These are phyloP conservation scores for Automeris io DNA, from an alignment of 2,888 invertebrate genomes.

Conservation along the genomic window DNA sequence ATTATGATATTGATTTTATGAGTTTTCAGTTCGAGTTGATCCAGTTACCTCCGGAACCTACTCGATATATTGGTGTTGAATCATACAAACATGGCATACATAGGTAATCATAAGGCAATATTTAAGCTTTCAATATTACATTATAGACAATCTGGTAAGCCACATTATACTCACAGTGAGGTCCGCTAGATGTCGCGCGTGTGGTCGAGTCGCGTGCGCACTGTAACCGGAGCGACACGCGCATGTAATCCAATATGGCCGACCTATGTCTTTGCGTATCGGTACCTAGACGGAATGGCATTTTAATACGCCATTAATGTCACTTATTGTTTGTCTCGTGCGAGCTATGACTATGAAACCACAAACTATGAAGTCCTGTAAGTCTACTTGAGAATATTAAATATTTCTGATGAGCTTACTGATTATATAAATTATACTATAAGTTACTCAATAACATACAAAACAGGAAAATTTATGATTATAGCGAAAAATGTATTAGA, in stretches of 20 bases:
- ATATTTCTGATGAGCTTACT: neutral
- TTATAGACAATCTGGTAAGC: constrained; percentile 31
- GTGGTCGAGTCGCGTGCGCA: constrained; percentile 75
- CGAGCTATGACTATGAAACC: constrained; percentile 45
- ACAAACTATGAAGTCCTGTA: constrained; percentile 22
- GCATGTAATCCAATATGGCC: constrained; percentile 73
- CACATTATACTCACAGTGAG: constrained; percentile 42
- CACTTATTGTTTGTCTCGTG: constrained; percentile 70
- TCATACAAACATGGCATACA: no score
- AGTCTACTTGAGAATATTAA: neutral
- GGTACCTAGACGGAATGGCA: constrained; percentile 69
- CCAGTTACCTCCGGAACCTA: no score
- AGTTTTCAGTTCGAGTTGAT: no score
- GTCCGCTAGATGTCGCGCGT: constrained; percentile 67
- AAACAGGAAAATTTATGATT: no score
- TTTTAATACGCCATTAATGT: constrained; percentile 69
- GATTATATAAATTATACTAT: no score
- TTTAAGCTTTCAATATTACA: constrained; percentile 13
- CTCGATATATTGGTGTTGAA: no score
- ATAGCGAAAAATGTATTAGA: no score
- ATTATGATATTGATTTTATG: no score
- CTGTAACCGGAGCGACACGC: constrained; percentile 72
- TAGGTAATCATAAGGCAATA: neutral
- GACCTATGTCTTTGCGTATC: constrained; percentile 60
- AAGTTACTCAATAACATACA: no score